Base-by-base conservation (phyloP, 2,113 vertebrate genomes). In the Hystrix cristata region DNA sequence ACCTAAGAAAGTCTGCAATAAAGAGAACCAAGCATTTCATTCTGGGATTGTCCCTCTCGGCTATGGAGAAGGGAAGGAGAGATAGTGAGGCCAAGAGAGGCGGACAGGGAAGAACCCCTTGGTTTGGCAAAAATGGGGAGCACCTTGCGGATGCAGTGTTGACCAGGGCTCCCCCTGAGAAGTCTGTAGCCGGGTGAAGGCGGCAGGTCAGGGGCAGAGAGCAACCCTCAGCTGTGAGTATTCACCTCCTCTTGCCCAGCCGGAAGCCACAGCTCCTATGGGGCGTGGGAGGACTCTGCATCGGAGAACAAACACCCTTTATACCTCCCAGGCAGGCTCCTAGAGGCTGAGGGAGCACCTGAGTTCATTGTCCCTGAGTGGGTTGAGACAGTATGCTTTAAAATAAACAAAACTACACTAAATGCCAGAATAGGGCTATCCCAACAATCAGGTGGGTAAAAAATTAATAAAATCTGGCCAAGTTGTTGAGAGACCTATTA, bases 321-420 rank as follows among this genome's bases (percentile, higher is more conserved):
- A 21, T 0, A 7, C 27, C 15, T 12, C 18, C 10, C 13, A 21
- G 9, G 18, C 51, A 29, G 12, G 23, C 23, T 51, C 29, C 65
- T n/a, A 21, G 51, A 74, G 34, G 18, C 1, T 10, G 21, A 3
- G 11, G 38, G 1, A 3, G 29, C n/a, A 18, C n/a, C 46, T 18
- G 72, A 53, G 21, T 7, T n/a, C 25, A 2, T 10, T 46, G 43
- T 74, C 23, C 21, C 7, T 46, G 43, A 46, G 4, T 3, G 14
- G 46, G n/a, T 14, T 55, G 57, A 81, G 43, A 23, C 0, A 8
- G 48, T 46, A 27, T 19, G 80, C 59, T 87, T 65, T 57, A 57
- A 93, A 91, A 80, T 46, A 57, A 82, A 78, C 11, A 69, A 62
- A 69, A 81, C 64, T 85, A 51, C 92, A 64, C 57, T 80, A 43